Base-by-base conservation (phyloP, 2,888 invertebrate genomes). In the Andrena praecox region DNA sequence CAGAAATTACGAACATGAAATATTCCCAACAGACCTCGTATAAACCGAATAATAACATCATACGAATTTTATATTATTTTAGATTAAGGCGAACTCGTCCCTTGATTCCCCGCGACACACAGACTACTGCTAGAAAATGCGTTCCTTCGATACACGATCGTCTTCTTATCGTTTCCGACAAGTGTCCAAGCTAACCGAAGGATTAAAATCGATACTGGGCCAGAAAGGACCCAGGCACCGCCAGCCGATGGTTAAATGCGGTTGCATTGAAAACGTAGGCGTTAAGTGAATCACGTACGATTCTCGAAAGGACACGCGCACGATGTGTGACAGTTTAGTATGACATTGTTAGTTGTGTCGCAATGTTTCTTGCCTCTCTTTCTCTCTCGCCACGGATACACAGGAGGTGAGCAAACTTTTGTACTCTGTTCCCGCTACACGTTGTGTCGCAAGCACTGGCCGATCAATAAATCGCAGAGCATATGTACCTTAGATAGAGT, bases 311-410 rank as follows among this genome's bases (percentile, higher is more conserved):
- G 78, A 68, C 76, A 80, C 74, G 80, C 79, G 63, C 83, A 77
- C 85, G 64, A 77, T 77, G 80, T 86, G 81, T 85, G 78, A 89
- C 84, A 90, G 85, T 91, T 88, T 87, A 90, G 85, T 91, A 94
- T 94, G 93, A 93, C 94, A 94, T 94, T 94, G 94, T 95, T 94
- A 94, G 94, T 94, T 94, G 94, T 93, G 93, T 94, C 94, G 92
- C 93, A 94, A 94, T 94, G 94, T 94, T 95, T 94, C 93, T 92
- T 94, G 95, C 95, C 93, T 93, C 92, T 93, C 91, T 84, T 79
- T 85, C 80, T 77, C 82, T 83, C 76, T 90, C 91, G 91, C 89
- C 90, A 90, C 89, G 94, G 94, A 94, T 92, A 90, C 91, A 87
- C 93, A 95, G 95, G 94, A 95, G 94, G 95, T 95, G 93, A 95